Percentiles rank a stretch among this genome's conserved stretches.
phyloP scores from a whole-genome alignment of 2,888 invertebrate species.

The Aphodius granarius region DNA sequence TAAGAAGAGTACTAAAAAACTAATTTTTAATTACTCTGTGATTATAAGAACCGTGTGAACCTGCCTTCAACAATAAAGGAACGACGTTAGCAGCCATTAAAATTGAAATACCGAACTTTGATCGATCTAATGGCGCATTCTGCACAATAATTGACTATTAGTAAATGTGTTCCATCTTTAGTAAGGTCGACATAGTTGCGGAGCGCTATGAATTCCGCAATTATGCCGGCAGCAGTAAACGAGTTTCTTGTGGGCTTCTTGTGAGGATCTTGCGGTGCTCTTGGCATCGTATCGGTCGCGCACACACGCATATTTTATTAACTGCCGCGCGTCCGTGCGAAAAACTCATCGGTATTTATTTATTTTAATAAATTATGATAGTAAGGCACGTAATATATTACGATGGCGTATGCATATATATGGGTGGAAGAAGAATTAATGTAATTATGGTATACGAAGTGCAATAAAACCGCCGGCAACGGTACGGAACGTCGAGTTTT shows the following conservation, averaged over 20 bases:
- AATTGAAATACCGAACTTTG: slow-evolving; percentile 14
- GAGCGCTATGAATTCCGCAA: slow-evolving; percentile 29
- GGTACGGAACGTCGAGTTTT: slow-evolving; percentile 11
- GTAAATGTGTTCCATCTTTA: slow-evolving; percentile 30
- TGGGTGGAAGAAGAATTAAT: slow-evolving; percentile 27
- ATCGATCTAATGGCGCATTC: slow-evolving; percentile 26
- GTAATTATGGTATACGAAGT: slow-evolving; percentile 24
- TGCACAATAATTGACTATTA: slow-evolving; percentile 29
- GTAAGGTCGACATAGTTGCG: slow-evolving; percentile 26
- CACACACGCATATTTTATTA: slow-evolving; percentile 22
- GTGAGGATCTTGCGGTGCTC: neutral
- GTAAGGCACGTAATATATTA: slow-evolving; percentile 29
- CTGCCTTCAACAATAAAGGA: neutral
- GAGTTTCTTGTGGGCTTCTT: slow-evolving; percentile 21
- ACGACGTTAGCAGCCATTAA: slow-evolving; percentile 7
- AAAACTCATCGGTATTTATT: slow-evolving; percentile 26
- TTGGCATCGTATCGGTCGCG: slow-evolving; percentile 1
- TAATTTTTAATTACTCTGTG: neutral
- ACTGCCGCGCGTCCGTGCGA: slow-evolving; percentile 18
- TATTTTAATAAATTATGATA: slow-evolving; percentile 29
- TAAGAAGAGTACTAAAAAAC: neutral
- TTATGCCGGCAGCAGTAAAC: slow-evolving; percentile 25
- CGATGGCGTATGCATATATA: slow-evolving; percentile 20
- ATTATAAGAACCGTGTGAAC: neutral
- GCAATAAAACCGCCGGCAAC: slow-evolving; percentile 22